Conservation (phyloP, 2,797 vertebrate species). For the Danio choprae region DNA sequence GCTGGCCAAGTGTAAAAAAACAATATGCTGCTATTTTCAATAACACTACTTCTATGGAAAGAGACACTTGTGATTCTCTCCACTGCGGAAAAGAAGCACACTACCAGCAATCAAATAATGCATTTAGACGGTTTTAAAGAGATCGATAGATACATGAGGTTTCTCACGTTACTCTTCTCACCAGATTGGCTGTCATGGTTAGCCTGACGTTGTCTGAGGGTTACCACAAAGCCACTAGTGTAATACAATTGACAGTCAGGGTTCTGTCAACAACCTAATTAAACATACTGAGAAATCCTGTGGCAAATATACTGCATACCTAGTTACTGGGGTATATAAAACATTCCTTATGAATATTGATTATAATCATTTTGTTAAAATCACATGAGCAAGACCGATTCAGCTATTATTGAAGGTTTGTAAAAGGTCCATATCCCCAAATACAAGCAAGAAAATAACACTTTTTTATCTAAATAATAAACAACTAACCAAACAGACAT, state of each 20-base stretch:
- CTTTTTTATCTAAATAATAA: not conserved
- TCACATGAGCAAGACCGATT: not conserved
- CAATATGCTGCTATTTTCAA: slow-evolving; percentile 54
- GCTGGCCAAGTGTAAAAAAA: slow-evolving; percentile 18
- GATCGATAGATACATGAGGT: slow-evolving; percentile 49
- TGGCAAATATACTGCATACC: not conserved
- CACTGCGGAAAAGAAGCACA: slow-evolving; percentile 45
- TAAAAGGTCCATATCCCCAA: not conserved
- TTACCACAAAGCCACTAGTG: slow-evolving; percentile 21
- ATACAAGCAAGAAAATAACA: not conserved
- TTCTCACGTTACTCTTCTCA: slow-evolving; percentile 4
- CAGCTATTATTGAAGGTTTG: not conserved
- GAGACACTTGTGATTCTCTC: slow-evolving; percentile 21
- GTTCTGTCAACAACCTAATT: not conserved
- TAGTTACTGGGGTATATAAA: not conserved
- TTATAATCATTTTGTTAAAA: not conserved
- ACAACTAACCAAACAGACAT: not conserved
- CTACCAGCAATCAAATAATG: slow-evolving; percentile 41
- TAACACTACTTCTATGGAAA: slow-evolving; percentile 39
- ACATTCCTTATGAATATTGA: not conserved
- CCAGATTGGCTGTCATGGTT: slow-evolving; percentile 3
- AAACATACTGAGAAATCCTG: not conserved
- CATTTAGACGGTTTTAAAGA: slow-evolving; percentile 47
- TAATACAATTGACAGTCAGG: not conserved
- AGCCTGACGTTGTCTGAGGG: slow-evolving; percentile 9